phyloP scores from a whole-genome alignment of 1,140 invertebrate species.

The Fopius arisanus region DNA sequence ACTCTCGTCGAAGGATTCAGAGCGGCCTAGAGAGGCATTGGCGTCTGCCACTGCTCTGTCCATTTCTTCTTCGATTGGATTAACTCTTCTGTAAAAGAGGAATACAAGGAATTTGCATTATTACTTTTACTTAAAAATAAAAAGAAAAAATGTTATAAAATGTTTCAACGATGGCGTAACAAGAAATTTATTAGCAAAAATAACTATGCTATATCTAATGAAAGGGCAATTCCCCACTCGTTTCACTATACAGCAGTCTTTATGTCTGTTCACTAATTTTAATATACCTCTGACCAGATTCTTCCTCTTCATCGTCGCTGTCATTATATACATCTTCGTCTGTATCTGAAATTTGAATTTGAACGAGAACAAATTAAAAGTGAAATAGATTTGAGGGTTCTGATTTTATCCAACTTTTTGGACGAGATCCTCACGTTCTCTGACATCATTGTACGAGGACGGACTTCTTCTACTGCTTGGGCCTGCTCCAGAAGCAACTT shows the following conservation, averaged over 20 bases:
- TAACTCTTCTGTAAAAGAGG: conserved; percentile 44
- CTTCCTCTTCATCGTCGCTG: conserved; percentile 60
- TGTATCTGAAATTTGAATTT: conserved; percentile 42
- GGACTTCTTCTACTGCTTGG: conserved; percentile 48
- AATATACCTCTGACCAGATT: conserved; percentile 46
- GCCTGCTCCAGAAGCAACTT: conserved; percentile 39
- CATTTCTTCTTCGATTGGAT: conserved; percentile 55
- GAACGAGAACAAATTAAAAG: neutral
- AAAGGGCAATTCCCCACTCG: no score
- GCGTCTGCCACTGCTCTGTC: conserved; percentile 52
- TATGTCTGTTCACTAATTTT: neutral
- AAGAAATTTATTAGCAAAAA: no score
- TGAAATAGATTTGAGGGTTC: no score
- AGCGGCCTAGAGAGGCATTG: conserved; percentile 38
- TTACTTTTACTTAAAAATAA: no score
- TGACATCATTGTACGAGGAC: conserved; percentile 40
- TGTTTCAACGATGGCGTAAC: no score
- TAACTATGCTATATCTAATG: no score
- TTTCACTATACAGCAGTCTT: no score
- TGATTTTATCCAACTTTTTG: no score
- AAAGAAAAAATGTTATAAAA: no score
- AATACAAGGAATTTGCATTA: neutral
- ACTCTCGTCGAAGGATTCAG: conserved; percentile 45
- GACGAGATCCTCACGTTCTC: conserved; percentile 49
- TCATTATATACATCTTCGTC: conserved; percentile 60